phyloP scores from a whole-genome alignment of 2,113 vertebrate species.

The Pangasianodon gigas region DNA sequence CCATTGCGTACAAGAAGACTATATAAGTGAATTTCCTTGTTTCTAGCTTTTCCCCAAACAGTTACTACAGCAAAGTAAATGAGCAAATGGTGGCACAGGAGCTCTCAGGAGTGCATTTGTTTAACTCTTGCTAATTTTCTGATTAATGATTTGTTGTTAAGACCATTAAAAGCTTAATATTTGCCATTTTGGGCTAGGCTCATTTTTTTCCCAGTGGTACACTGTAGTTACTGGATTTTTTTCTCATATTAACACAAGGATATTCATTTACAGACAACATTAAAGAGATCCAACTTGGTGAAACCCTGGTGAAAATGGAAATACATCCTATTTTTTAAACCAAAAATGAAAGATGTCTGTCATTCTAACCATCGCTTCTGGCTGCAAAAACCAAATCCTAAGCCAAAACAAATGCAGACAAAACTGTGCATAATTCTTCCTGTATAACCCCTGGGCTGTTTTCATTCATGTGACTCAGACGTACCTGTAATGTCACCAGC shows the following conservation, averaged over 20 bases:
- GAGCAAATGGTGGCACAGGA: too few species aligned
- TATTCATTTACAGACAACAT: background rate
- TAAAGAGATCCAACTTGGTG: too few species aligned
- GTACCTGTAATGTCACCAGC: background rate
- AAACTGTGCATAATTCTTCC: background rate
- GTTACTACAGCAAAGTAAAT: too few species aligned
- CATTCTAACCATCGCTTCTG: background rate
- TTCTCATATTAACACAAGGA: background rate
- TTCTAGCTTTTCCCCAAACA: too few species aligned
- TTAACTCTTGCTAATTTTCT: too few species aligned
- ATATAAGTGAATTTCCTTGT: too few species aligned
- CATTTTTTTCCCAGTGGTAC: background rate
- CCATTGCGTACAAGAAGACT: too few species aligned
- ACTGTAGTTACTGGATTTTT: background rate
- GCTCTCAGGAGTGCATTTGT: too few species aligned
- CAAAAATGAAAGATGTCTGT: background rate
- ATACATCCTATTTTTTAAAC: background rate
- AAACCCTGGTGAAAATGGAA: background rate
- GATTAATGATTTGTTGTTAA: too few species aligned
- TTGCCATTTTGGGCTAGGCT: too few species aligned
- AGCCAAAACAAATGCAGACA: background rate
- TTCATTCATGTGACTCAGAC: background rate
- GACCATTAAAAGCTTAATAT: too few species aligned
- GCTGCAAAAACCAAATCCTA: background rate
- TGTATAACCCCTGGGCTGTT: background rate